Evolutionary conservation across 2,797 vertebrate species (phyloP).

Genomic region (Tokudaia tokunoshimensis): DNA sequence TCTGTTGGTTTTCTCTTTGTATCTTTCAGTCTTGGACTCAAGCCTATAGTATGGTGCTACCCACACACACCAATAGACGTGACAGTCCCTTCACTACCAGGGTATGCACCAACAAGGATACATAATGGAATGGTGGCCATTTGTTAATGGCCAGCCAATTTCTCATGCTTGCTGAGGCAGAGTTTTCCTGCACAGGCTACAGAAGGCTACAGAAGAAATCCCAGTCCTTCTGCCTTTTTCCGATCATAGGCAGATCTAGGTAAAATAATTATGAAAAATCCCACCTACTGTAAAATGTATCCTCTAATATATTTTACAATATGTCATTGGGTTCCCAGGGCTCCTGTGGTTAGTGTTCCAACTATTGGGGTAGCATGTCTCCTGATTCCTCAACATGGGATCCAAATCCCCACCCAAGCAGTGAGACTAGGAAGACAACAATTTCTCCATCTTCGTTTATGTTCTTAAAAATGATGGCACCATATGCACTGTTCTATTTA

Average conservation of each 20-base stretch:
- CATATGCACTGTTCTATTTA: slow-evolving; percentile 87
- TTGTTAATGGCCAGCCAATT: background rate
- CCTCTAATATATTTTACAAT: slow-evolving; percentile 14
- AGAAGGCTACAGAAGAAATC: background rate
- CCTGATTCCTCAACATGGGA: background rate
- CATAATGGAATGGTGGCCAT: background rate
- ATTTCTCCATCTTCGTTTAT: slow-evolving; percentile 82
- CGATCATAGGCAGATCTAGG: background rate
- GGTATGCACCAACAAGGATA: fast-evolving
- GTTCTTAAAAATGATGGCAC: slow-evolving; percentile 84
- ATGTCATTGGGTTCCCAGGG: background rate
- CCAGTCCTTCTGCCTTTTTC: background rate
- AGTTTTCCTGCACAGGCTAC: background rate
- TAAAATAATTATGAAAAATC: background rate
- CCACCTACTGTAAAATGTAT: slow-evolving; percentile 37
- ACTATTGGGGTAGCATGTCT: slow-evolving; percentile 47
- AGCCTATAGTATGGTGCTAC: too few species aligned
- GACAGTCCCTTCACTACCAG: background rate
- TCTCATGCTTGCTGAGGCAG: background rate
- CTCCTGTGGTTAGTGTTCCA: background rate
- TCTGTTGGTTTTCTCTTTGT: background rate
- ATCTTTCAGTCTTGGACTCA: background rate
- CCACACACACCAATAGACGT: background rate
- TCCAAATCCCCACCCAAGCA: slow-evolving; percentile 49
- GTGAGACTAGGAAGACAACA: slow-evolving; percentile 60